Evolutionary conservation across 2,797 vertebrate genomes (phyloP), one percentile per base, ranked within the genome.

Genomic region (Pangasius sanitwongsei): DNA sequence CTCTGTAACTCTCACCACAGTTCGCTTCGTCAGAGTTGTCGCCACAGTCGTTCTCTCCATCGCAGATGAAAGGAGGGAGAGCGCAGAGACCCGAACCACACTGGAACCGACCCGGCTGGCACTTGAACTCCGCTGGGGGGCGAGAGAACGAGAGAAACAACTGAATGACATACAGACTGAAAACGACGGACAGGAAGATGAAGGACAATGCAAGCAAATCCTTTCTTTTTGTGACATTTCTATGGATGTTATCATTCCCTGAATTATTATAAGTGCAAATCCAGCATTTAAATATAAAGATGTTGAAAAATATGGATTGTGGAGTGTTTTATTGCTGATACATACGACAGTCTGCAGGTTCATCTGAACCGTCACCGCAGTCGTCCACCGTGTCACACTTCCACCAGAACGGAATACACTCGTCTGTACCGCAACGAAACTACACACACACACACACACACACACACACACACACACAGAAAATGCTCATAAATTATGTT

Each of bases 361-460:
- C 98, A 0, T 99, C 98, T 0, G 98, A 99, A 85, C 98, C 97
- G 25, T 99, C 98, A 0, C 98, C 98, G 23, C 98, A 99, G 93
- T 99, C 98, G 28, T 99, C 98, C 13, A 99, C 98, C 0, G 98
- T 99, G 95, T 99, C 98, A 92, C 98, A 99, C 93, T 99, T 99
- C 98, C 98, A 99, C 98, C 98, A 99, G 91, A 99, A 99, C 0
- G 98, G 98, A 93, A 99, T 99, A 87, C 98, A 99, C 95, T 99
- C 99, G 91, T 99, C 98, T 2, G 98, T 99, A 90, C 97, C 98
- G 82, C 98, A 99, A 59, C 97, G 98, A 91, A 99, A 99, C 98
- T 99, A 91, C 7, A 82, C 69, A 91, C 72, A 84, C 50, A 87
- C 61, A 69, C 57, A 82, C 28, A 69, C 44, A 86, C 34, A 57